phyloP scores from a whole-genome alignment of 2,113 vertebrate genomes.

The Misgurnus mizolepis region DNA sequence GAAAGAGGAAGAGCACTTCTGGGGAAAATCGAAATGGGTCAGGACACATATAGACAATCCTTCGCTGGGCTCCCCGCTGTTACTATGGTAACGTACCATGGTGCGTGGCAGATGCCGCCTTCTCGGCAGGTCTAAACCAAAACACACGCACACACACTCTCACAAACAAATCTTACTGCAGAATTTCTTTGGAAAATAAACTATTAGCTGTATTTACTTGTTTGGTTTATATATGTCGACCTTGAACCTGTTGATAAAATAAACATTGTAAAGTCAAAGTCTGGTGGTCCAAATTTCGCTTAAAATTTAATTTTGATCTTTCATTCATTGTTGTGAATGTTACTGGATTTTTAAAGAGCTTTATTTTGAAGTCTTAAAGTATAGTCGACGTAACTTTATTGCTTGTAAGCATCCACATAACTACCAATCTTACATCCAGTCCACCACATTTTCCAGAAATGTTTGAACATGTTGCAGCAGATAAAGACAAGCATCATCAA shows the following conservation, averaged over 20 bases:
- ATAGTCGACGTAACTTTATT: neutral
- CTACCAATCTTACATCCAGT: neutral
- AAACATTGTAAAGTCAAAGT: neutral
- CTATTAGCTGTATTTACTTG: neutral
- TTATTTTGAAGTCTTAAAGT: neutral
- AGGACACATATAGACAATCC: slow-evolving; percentile 74
- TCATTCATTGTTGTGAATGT: neutral
- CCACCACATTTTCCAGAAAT: neutral
- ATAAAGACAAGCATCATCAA: neutral
- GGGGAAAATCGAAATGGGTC: slow-evolving; percentile 80
- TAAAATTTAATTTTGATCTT: too few relatives aligned
- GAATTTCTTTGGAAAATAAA: slow-evolving; percentile 12
- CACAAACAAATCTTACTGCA: slow-evolving; percentile 17
- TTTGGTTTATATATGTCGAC: neutral
- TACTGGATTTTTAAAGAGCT: neutral
- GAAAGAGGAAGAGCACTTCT: slow-evolving; percentile 73
- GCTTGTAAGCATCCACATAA: neutral
- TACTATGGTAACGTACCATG: slow-evolving; percentile 78
- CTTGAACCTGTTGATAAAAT: neutral
- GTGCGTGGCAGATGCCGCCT: slow-evolving; percentile 63
- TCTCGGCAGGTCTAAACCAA: slow-evolving; percentile 50
- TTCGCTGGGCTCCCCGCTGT: slow-evolving; percentile 72
- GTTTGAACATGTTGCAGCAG: neutral
- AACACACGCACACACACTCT: slow-evolving; percentile 33
- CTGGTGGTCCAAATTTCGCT: neutral